Evolutionary conservation across 1,140 invertebrate species (phyloP), one percentile per base, ranked within the genome.

Genomic region (Drosophila leontia): DNA sequence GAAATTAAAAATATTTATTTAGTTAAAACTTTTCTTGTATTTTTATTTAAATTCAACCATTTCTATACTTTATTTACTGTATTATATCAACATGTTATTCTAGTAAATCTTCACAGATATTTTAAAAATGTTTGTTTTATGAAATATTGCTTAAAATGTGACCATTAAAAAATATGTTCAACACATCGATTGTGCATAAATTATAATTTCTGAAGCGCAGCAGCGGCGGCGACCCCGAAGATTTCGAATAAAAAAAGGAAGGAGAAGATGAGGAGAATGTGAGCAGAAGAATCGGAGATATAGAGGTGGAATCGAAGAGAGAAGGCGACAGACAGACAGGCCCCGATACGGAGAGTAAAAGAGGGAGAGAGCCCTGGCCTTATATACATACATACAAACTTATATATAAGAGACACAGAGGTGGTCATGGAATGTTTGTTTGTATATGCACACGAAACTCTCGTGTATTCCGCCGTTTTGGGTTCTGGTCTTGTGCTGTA

Each of bases 231-330:
- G 34, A 62, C 53, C 47, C 67, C 67, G 32, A 70, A 70, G 67
- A 70, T 70, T 50, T 70, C 34, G 26, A 70, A 53, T 37, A 12
- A 44, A 12, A 50, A 60, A 29, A 35, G 29, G 29, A 65, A 19
- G 68, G 19, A 39, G 32, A 62, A 61, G 62, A 42, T 23, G 19
- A 35, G 32, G 32, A 56, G 53, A 56, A 56, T 56, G 53, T 26
- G 53, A 56, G 53, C 53, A 56, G 53, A 56, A 45, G 34, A 39
- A 64, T 64, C 11, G 47, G 29, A 35, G 61, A 37, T 65, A 67
- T 65, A 71, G 53, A 56, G 69, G 69, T 71, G 51, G 81, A 84
- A 83, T 77, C 75, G 77, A 76, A 74, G 64, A 78, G 50, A 71
- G 62, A 68, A 67, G 45, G 57, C 45, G 59, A 35, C 37, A 39